Base-by-base conservation (phyloP, 2,888 invertebrate species). In the Autographa gamma region DNA sequence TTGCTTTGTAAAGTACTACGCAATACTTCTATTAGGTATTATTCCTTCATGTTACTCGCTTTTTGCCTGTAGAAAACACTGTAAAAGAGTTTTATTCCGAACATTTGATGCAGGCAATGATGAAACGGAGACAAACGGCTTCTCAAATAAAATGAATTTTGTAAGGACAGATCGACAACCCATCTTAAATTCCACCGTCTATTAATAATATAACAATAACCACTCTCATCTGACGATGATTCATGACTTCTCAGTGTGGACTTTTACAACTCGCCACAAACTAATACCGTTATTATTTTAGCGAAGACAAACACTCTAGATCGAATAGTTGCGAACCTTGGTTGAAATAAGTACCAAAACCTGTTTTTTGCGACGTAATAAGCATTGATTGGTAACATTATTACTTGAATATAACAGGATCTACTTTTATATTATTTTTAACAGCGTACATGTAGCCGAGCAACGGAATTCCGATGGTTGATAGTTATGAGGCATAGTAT, bases 321-420 rank as follows among this genome's bases (percentile, higher is more conserved):
- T 11, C 11, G 2, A 38, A 38, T 38, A 2, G 1, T 38, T 38
- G 38, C 38, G 11, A 38, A 11, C 38, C 38, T 11, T 38, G 38
- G 38, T 38, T 38, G 38, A 11, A 38, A 9, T 11, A 11, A 8
- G 48, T 48, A 48, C 2, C 14, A 48, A 48, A 48, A 48, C n/a
- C n/a, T 48, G 48, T 48, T 48, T 13, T 48, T n/a, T 16, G 43
- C 43, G 43, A 43, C 43, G 43, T 43, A 14, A 16, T 6, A 14
- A 6, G 14, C 43, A 14, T 11, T 41, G 41, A 41, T 41, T 16
- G 43, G 16, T 16, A 16, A 43, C 14, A 6, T 43, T 43, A 16
- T 43, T 14, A 13, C 11, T 19, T 63, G 25, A 54, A 48, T 25
- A 25, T 60, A 65, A 77, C 63, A 59, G 73, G 61, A 74, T 56